Conservation (phyloP, 1,140 invertebrate species). For the Drosophila ambigua region DNA sequence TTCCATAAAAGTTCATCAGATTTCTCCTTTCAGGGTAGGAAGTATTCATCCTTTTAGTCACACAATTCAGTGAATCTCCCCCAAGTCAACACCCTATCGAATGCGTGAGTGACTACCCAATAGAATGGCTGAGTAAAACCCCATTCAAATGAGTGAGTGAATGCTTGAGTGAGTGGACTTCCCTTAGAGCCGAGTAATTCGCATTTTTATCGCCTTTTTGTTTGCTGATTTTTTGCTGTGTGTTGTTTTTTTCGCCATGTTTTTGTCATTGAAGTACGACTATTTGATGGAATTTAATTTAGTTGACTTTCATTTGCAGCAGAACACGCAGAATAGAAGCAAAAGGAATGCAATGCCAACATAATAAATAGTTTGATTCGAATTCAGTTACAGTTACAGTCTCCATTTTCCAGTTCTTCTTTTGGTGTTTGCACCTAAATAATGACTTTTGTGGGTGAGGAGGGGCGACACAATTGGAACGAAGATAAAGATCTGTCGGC, state of each 20-base stretch:
- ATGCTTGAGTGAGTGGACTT: not conserved
- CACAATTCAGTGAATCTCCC: too few relatives aligned
- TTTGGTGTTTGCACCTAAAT: conserved; percentile 18
- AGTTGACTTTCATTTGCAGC: conserved; percentile 52
- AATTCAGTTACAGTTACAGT: conserved; percentile 26
- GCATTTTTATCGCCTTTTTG: not conserved
- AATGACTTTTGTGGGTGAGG: conserved; percentile 14
- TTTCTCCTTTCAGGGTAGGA: too few relatives aligned
- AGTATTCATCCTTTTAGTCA: too few relatives aligned
- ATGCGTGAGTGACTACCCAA: too few relatives aligned
- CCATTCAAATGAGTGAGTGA: too few relatives aligned
- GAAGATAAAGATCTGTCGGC: not conserved
- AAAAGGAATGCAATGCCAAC: conserved; percentile 19
- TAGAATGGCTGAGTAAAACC: too few relatives aligned
- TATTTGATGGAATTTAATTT: conserved; percentile 51
- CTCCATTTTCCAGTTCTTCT: not conserved
- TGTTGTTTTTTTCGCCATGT: conserved; percentile 6
- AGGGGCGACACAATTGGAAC: too few relatives aligned
- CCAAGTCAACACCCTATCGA: too few relatives aligned
- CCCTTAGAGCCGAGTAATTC: not conserved
- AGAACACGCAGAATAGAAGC: conserved; percentile 7
- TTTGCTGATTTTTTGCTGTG: not conserved
- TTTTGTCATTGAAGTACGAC: conserved; percentile 30
- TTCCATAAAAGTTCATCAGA: too few relatives aligned
- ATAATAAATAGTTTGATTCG: conserved; percentile 55